Evolutionary conservation across 2,797 vertebrate genomes (phyloP), one percentile per base, ranked within the genome.

Genomic region (Anguilla obscura): DNA sequence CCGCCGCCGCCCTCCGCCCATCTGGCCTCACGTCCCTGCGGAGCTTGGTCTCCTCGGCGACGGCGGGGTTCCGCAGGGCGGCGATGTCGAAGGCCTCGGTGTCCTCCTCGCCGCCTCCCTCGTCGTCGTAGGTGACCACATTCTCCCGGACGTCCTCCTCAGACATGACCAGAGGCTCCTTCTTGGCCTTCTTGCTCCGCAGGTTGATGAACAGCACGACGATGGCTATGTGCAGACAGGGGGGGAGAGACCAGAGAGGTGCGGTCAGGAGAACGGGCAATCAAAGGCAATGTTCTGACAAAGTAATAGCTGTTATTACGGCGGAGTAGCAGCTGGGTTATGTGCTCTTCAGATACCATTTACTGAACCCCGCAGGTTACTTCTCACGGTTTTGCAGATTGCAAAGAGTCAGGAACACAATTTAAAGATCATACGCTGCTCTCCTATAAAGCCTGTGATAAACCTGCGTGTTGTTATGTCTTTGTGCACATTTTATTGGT

Each of bases 131-230:
- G 0, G 97, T 98, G 87, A 99, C 98, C 89, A 99, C 97, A 0
- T 98, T 99, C 93, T 99, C 98, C 85, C 98, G 92, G n/a, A 99
- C 94, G 0, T 98, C 97, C 92, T 98, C 98, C 84, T 98, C 97
- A 0, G 98, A 97, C 88, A 98, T 96, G 88, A 98, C 98, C 91
- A 99, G 92, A 0, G 97, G 96, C 89, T 98, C 98, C 90, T 98
- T 98, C 89, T 97, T 98, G 87, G 96, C 95, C 89, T 95, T 96
- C 88, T 95, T 95, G 52, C 95, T 96, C 88, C 97, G 96, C 88
- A 98, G 91, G 21, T 97, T 98, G 90, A 98, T 94, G 90, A 98
- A 99, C 88, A 99, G 96, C 85, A 98, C 96, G 74, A 98, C 97
- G 50, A 98, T 98, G 5, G 97, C 98, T 79, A 21, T 5, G 27